Conservation (phyloP, 2,113 vertebrate genomes). For the Thinocorus orbignyianus region DNA sequence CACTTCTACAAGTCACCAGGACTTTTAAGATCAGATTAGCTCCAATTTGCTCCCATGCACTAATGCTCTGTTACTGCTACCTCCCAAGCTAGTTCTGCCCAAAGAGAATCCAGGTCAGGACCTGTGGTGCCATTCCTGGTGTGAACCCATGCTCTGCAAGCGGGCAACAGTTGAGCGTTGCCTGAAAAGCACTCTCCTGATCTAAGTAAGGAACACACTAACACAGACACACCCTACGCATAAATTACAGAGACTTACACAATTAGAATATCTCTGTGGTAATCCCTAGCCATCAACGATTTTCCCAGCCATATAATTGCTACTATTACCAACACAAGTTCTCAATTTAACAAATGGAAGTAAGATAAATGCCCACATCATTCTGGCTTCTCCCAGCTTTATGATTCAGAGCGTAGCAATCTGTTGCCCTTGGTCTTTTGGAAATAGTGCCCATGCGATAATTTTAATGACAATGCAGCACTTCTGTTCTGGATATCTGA, state of each 20-base stretch:
- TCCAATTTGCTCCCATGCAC: not conserved
- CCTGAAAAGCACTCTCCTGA: not conserved
- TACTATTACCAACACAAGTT: constrained; percentile 30
- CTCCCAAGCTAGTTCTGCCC: not conserved
- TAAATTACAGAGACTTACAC: constrained; percentile 16
- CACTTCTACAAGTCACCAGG: not conserved
- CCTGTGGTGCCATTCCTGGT: not conserved
- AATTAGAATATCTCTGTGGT: constrained; percentile 44
- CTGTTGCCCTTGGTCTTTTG: constrained; percentile 23
- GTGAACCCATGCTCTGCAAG: not conserved
- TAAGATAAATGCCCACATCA: constrained; percentile 10
- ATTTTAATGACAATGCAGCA: constrained; percentile 42
- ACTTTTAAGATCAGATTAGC: not conserved
- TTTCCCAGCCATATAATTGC: constrained; percentile 58
- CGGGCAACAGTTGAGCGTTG: not conserved
- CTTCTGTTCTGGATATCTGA: constrained; percentile 1
- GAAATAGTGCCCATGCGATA: not conserved
- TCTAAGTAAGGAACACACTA: not conserved
- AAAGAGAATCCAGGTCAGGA: not conserved
- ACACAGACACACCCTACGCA: not conserved
- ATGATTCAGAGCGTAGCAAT: not conserved
- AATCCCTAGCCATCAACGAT: not conserved
- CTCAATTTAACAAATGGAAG: constrained; percentile 43
- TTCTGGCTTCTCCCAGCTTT: constrained; percentile 27
- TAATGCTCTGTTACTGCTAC: not conserved